phyloP scores from a whole-genome alignment of 2,888 invertebrate genomes.

The Rhogogaster chlorosoma region DNA sequence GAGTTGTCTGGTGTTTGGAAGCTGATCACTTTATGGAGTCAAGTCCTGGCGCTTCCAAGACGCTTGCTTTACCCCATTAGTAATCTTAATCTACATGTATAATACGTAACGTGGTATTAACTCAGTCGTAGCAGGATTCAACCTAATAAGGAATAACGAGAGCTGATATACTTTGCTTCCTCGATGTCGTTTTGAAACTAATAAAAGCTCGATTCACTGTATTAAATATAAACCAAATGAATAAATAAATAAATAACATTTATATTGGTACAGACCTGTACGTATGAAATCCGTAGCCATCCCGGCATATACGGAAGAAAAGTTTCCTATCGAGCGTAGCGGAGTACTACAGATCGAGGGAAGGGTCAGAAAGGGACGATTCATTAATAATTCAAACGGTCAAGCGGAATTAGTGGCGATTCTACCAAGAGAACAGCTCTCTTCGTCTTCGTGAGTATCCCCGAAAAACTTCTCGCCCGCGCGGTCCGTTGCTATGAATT shows the following conservation, averaged over 20 bases:
- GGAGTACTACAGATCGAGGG: not conserved
- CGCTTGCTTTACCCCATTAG: not conserved
- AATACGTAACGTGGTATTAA: not conserved
- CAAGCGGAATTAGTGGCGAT: constrained; percentile 44
- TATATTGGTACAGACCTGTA: not conserved
- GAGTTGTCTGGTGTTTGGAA: not conserved
- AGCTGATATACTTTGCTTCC: not conserved
- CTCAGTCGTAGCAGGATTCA: not conserved
- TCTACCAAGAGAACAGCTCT: constrained; percentile 43
- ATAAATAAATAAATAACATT: constrained; percentile 15
- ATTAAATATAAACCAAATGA: not conserved
- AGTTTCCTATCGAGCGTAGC: constrained; percentile 13
- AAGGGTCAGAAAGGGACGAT: constrained; percentile 39
- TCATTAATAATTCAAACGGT: constrained; percentile 45
- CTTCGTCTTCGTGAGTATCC: constrained; percentile 42
- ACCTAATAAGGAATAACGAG: not conserved
- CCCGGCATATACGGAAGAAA: not conserved
- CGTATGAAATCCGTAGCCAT: not conserved
- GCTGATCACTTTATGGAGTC: constrained; percentile 8
- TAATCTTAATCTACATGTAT: constrained; percentile 18
- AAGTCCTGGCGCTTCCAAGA: not conserved
- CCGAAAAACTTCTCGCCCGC: constrained; percentile 43
- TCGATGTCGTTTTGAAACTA: not conserved
- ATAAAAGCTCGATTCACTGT: not conserved
- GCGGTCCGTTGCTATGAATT: constrained; percentile 42